Evolutionary conservation across 2,888 invertebrate genomes (phyloP).

Genomic region (Molanna angustata): DNA sequence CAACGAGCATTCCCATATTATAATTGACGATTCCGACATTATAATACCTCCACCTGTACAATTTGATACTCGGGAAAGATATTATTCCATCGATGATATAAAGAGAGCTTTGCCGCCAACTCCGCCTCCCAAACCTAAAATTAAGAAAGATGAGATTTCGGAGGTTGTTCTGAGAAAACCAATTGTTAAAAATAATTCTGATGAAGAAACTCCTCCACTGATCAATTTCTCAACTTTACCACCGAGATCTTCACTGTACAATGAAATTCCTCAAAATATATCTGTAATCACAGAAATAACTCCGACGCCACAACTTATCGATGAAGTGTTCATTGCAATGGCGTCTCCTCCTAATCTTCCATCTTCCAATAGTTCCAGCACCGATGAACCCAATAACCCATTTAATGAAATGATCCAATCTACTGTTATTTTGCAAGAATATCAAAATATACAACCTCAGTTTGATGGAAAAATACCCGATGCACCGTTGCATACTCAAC

Average conservation of each 20-base stretch:
- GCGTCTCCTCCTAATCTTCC: neutral
- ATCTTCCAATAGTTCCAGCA: neutral
- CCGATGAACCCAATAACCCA: constrained; percentile 41
- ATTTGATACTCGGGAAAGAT: constrained; percentile 21
- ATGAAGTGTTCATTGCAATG: constrained; percentile 16
- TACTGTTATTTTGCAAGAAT: neutral
- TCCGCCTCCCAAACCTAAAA: constrained; percentile 39
- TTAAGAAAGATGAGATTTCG: neutral
- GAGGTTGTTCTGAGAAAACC: constrained; percentile 31
- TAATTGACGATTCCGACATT: constrained; percentile 27
- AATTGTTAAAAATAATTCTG: constrained; percentile 40
- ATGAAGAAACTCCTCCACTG: constrained; percentile 48
- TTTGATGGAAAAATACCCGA: neutral
- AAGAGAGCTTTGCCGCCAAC: constrained; percentile 40
- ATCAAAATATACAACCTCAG: neutral
- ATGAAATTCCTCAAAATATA: neutral
- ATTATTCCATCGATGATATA: constrained; percentile 21
- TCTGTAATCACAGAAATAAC: constrained; percentile 5
- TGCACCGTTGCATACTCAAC: neutral
- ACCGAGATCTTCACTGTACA: constrained; percentile 32
- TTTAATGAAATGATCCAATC: constrained; percentile 14
- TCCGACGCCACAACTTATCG: constrained; percentile 7
- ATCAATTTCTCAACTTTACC: constrained; percentile 51
- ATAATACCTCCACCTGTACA: constrained; percentile 29
- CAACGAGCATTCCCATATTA: constrained; percentile 23